These are phyloP conservation scores for Cricetomys ansorgei DNA, from an alignment of 2,113 vertebrate genomes.

Conservation along the genomic window DNA sequence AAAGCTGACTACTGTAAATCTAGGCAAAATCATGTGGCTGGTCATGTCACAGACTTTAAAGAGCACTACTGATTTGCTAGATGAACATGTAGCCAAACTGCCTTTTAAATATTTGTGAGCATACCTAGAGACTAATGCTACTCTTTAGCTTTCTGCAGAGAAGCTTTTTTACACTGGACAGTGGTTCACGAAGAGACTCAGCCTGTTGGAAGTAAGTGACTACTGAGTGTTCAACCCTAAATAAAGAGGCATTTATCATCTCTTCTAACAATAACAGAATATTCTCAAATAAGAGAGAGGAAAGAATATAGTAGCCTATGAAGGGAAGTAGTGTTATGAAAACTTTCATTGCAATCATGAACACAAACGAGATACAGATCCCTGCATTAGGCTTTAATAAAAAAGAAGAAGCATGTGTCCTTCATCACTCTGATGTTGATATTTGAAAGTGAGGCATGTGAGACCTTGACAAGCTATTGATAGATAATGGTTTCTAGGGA, in stretches of 20 bases:
- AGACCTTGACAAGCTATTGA: not conserved
- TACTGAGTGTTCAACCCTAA: not conserved
- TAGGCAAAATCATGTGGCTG: not conserved
- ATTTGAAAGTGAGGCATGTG: not conserved
- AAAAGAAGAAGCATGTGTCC: not conserved
- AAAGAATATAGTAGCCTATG: too few species aligned
- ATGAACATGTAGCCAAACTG: not conserved
- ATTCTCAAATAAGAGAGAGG: too few species aligned
- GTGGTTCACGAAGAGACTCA: not conserved
- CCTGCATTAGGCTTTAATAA: not conserved
- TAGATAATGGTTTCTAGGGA: not conserved
- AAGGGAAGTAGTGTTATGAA: not conserved
- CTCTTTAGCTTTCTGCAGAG: not conserved
- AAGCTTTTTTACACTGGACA: not conserved
- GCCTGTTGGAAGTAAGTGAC: not conserved
- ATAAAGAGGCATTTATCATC: not conserved
- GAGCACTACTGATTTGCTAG: not conserved
- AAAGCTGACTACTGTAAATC: not conserved
- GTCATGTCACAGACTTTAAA: not conserved
- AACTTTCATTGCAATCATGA: not conserved
- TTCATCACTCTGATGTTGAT: not conserved
- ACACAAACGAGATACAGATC: not conserved
- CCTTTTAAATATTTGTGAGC: not conserved
- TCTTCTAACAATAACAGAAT: not conserved
- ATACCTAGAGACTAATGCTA: not conserved